Conservation (phyloP, 2,113 vertebrate genomes). For the Sebastes fasciatus region DNA sequence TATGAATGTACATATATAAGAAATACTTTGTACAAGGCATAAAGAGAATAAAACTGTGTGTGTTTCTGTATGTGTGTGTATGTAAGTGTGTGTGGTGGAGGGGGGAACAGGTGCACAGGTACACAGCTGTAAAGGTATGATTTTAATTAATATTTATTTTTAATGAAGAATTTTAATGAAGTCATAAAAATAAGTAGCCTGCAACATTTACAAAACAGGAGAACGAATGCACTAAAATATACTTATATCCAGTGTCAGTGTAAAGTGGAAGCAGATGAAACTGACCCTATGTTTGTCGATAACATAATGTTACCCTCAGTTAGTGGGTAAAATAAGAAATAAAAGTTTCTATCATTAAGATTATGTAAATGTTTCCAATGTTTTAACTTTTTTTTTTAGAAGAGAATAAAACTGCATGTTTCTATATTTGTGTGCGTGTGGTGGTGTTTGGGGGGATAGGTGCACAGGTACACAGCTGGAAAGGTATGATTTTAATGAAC, state of each 20-base stretch:
- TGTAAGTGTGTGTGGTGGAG: not conserved
- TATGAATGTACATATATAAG: no score
- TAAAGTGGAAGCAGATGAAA: no score
- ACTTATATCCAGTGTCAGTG: no score
- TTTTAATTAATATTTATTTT: no score
- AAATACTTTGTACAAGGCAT: no score
- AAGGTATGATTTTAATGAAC: not conserved
- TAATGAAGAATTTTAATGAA: no score
- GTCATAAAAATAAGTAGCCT: not conserved
- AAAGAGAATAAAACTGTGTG: not conserved
- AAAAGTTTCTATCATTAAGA: not conserved
- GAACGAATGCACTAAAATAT: not conserved
- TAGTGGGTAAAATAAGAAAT: not conserved
- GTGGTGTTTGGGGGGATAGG: not conserved
- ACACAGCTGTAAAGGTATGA: conserved; percentile 11
- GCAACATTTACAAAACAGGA: not conserved
- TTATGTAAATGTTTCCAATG: not conserved
- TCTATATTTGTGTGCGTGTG: not conserved
- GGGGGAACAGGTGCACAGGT: not conserved
- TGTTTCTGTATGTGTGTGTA: no score
- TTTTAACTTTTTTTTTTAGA: not conserved
- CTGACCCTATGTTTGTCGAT: no score
- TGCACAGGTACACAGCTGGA: conserved; percentile 22
- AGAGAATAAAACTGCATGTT: not conserved
- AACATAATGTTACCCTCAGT: not conserved